Base-by-base conservation (phyloP, 2,113 vertebrate species). In the Probosciger aterrimus region DNA sequence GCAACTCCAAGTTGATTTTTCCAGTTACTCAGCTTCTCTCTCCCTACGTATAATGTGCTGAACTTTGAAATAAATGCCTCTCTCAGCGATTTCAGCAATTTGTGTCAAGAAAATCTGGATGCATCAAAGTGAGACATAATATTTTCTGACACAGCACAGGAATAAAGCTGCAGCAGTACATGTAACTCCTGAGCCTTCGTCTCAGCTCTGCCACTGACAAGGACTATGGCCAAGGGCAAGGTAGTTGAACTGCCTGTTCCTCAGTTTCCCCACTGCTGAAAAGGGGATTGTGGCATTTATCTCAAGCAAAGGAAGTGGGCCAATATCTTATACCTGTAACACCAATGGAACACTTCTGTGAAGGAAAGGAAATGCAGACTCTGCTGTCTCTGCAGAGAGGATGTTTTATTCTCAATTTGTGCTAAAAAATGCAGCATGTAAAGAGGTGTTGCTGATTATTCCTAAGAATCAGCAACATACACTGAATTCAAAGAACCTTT, bases 1-100 rank as follows among this genome's bases (percentile, higher is more conserved):
- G 92, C 95, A 97, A 96, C 80, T 62, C 82, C 50, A 33, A 97
- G 96, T 97, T 97, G 96, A 96, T 96, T 97, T 97, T 97, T 97
- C 96, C 93, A 95, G 96, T 96, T 96, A 96, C 96, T 96, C 97
- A 97, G 90, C 95, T 80, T 46, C 94, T 96, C 62, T 86, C 69
- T 83, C 94, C 87, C 88, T 82, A 83, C 9, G 6, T 83, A 79
- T 74, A 92, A 93, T 76, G 86, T 82, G 81, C 86, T 96, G 95
- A 96, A 94, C 95, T 97, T 94, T 95, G 94, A 95, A 93, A 96
- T 93, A 96, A 96, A 94, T 93, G 96, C 95, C 88, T 94, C 86
- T 88, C 86, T 97, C 97, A 93, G 96, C 88, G 20, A 95, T 95
- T 84, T 90, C 95, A 96, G 95, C 95, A 96, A 96, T 96, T 95